Percentiles rank a stretch among this genome's conserved stretches.
Evolutionary conservation across 2,888 invertebrate genomes (phyloP).

Genomic region (Fissipunctia ypsillon): DNA sequence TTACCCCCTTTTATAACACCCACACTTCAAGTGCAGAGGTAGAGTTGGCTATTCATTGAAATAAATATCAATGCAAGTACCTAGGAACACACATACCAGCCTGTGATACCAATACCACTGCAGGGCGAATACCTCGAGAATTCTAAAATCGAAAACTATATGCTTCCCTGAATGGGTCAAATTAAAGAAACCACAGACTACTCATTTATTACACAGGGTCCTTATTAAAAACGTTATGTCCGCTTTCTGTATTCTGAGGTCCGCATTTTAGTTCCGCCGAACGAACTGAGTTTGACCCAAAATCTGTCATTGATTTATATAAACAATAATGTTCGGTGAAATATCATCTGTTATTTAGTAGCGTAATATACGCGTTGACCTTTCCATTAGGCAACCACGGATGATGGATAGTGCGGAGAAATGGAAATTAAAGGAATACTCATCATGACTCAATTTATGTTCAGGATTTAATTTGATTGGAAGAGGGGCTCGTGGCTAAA

Average conservation of each 20-base stretch:
- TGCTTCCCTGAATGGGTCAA: not conserved
- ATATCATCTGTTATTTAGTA: constrained; percentile 52
- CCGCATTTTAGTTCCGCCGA: constrained; percentile 18
- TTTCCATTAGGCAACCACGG: constrained; percentile 28
- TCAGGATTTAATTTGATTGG: constrained; percentile 11
- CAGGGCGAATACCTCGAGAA: not conserved
- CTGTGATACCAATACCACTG: too few relatives aligned
- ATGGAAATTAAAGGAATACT: constrained; percentile 27
- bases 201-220: not conserved
- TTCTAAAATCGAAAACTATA: constrained; percentile 14
- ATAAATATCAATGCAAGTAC: not conserved
- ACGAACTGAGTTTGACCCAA: constrained; percentile 22
- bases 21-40: not conserved
- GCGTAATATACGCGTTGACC: constrained; percentile 44
- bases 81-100: too few relatives aligned
- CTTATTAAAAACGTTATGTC: constrained; percentile 26
- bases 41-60: not conserved
- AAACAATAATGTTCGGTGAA: constrained; percentile 49
- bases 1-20: not conserved
- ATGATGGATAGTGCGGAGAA: constrained; percentile 54
- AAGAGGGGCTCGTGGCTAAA: not conserved
- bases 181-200: constrained; percentile 1
- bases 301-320: constrained; percentile 53
- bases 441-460: constrained; percentile 6
- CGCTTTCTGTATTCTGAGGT: too few relatives aligned